Base-by-base conservation (phyloP, 2,113 vertebrate species). In the Tiliqua scincoides region DNA sequence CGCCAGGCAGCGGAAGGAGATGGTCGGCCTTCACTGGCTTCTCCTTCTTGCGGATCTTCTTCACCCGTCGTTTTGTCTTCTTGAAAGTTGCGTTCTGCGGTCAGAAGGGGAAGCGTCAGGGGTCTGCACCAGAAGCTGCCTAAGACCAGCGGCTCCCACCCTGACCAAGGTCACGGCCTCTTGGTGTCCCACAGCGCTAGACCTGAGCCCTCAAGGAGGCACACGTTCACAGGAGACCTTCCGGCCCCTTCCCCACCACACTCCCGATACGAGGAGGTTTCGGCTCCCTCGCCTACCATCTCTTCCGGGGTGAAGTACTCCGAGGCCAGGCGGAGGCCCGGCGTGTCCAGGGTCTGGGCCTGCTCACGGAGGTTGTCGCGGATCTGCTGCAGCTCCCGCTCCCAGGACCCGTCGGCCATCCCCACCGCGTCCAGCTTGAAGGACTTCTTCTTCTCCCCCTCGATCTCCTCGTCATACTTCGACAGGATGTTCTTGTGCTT, bases 401-500 rank as follows among this genome's bases (percentile, higher is more conserved):
- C 98, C 83, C 97, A 92, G 1, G 97, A 94, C 1, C 97, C 97
- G 0, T 97, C 97, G 0, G 97, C 97, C 5, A 88, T 91, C 62
- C 98, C 98, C 0, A 97, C 97, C 0, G 96, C 81, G 14, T 93
- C 97, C 85, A 99, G 80, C 1, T 96, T 94, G 94, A 98, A 98
- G 3, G 97, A 97, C 63, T 97, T 97, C 32, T 97, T 98, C 94
- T 97, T 97, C 91, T 98, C 98, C 0, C 98, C 98, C 0, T 98
- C 97, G 0, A 99, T 98, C 91, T 98, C 98, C 87, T 98, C 98
- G 0, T 98, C 98, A 0, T 99, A 98, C 90, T 99, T 98, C 32
- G 97, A 96, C 74, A 99, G 96, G 21, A 99, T 95, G 0, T 96
- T 88, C 43, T 92, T 97, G 5, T 94, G 79, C 77, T 98, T 98